Percentiles rank a stretch among this genome's conserved stretches.
phyloP scores from a whole-genome alignment of 2,113 vertebrate species.

The Fulica atra region DNA sequence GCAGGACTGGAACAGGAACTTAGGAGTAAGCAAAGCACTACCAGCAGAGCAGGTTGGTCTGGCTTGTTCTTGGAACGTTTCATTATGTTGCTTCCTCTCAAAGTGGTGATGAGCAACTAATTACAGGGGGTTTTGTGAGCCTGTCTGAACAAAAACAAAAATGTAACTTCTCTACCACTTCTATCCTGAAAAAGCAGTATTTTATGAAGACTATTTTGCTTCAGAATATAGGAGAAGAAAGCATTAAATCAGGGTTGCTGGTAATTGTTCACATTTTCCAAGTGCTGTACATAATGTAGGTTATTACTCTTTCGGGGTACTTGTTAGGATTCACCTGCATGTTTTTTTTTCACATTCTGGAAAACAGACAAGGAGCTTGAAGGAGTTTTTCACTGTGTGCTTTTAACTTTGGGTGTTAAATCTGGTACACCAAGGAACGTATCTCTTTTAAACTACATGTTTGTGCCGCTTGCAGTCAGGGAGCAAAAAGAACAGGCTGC shows the following conservation, averaged over 20 bases:
- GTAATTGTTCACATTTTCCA: background rate
- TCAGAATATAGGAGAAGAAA: background rate
- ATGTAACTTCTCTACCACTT: background rate
- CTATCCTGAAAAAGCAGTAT: background rate
- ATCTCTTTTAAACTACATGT: background rate
- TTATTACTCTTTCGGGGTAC: background rate
- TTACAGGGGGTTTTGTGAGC: conserved; percentile 1
- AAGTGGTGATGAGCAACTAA: conserved; percentile 13
- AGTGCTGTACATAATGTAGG: background rate
- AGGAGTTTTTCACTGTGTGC: background rate
- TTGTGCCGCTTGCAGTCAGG: background rate
- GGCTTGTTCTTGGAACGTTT: conserved; percentile 13
- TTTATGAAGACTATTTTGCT: background rate
- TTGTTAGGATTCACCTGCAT: background rate
- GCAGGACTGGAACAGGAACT: background rate
- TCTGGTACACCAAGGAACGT: background rate
- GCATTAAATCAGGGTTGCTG: background rate
- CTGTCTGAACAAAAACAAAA: conserved; percentile 31
- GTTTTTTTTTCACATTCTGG: background rate
- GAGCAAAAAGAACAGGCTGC: background rate
- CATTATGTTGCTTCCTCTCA: conserved; percentile 51
- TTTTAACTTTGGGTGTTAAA: background rate
- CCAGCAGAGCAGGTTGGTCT: conserved; percentile 53
- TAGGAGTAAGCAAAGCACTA: background rate
- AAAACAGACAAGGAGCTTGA: background rate